Percentiles rank a stretch among this genome's conserved stretches.
phyloP scores from a whole-genome alignment of 2,888 invertebrate species.

The Heteromyza rotundicornis region DNA sequence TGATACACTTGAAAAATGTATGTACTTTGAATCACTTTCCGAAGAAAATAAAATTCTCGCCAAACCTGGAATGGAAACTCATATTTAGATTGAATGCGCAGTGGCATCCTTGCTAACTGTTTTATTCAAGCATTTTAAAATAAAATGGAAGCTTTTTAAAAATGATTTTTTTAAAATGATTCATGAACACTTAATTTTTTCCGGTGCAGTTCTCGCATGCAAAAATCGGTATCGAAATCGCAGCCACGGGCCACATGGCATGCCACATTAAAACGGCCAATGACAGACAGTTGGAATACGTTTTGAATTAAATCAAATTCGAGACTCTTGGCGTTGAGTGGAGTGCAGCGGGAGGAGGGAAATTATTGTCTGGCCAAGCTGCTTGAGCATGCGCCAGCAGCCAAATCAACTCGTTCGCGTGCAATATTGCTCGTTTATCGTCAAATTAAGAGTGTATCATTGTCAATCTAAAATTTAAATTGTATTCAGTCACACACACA shows the following conservation, averaged over 20 bases:
- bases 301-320: neutral
- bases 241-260: neutral
- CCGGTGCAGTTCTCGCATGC: neutral
- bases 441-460: conserved; percentile 40
- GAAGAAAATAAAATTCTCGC: too few species aligned
- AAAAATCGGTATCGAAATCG: neutral
- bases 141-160: neutral
- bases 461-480: conserved; percentile 37
- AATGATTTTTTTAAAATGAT: neutral
- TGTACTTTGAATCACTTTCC: too few species aligned
- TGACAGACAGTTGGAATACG: neutral
- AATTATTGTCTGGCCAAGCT: neutral
- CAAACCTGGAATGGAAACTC: too few species aligned
- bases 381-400: conserved; percentile 12
- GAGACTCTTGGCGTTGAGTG: too few species aligned
- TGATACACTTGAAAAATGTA: too few species aligned
- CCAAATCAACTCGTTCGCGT: too few species aligned
- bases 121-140: neutral
- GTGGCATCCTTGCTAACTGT: neutral
- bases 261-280: neutral
- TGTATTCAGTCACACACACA: conserved; percentile 33
- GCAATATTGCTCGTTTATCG: conserved; percentile 40
- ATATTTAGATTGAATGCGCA: neutral
- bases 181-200: too few species aligned
- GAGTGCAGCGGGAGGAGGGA: too few species aligned